Base-by-base conservation (phyloP, 2,797 vertebrate genomes). In the Molossus molossus region DNA sequence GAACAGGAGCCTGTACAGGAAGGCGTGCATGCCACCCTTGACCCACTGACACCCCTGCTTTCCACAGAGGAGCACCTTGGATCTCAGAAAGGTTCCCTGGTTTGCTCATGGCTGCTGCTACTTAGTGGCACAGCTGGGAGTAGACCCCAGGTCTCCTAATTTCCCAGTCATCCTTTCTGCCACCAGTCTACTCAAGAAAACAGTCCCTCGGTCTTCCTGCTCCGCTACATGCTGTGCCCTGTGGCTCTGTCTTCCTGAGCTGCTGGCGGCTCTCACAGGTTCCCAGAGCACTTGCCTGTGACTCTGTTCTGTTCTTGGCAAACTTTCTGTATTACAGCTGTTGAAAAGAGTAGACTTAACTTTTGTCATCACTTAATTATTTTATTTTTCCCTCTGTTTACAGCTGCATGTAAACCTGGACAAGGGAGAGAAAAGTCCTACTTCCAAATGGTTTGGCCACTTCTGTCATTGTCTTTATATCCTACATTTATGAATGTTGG, bases 291-390 rank as follows among this genome's bases (percentile, higher is more conserved):
- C 17, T 8, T 90, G 57, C 29, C 73, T 85, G 48, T 14, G 29
- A 82, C 5, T n/a, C 9, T 53, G 40, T 37, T 89, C 64, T 6
- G 29, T 67, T 77, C 21, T 58, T 67, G 14, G 25, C 40, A 40
- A 57, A 6, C 2, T 50, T 89, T 88, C 73, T 45, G 57, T 45
- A 5, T 45, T 33, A 64, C 8, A 67, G 40, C 14, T 53, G 9
- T 20, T n/a, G 18, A 62, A 50, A 45, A 60, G 45, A 64, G 37
- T 88, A n/a, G 29, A 64, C 55, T 82, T 3, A 0, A 12, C 55
- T 12, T 65, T 69, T 85, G 25, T 96, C 89, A 65, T 9, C 89
- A 25, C 45, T 9, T 77, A 12, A 21, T 82, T 50, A 79, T 92
- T 37, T 72, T 64, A 29, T 60, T 40, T 82, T n/a, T 87, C 21